Evolutionary conservation across 2,797 vertebrate genomes (phyloP).

Genomic region (Cuculus canorus): DNA sequence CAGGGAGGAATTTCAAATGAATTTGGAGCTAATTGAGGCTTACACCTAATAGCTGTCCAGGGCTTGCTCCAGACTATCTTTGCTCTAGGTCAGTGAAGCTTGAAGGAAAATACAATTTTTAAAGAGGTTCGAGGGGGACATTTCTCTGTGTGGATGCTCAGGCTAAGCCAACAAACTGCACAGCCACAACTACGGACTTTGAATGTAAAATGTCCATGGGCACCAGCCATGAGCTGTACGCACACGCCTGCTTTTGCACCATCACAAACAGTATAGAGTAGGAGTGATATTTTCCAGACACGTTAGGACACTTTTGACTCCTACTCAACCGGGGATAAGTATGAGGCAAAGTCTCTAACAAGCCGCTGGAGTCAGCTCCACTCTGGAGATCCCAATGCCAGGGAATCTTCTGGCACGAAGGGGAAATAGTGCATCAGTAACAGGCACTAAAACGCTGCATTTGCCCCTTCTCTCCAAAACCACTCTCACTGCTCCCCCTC

Average conservation of each 20-base stretch:
- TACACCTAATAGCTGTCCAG: background rate
- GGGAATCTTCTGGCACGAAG: background rate
- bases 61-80: background rate
- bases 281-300: background rate
- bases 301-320: background rate
- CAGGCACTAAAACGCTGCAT: background rate
- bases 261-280: background rate
- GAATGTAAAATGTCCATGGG: background rate
- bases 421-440: background rate
- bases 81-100: background rate
- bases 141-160: background rate
- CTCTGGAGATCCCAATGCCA: background rate
- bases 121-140: background rate
- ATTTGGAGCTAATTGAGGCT: background rate
- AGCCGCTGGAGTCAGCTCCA: background rate
- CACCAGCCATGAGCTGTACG: background rate
- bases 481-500: background rate
- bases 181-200: background rate
- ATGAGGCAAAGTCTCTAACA: background rate
- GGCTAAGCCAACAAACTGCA: background rate
- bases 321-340: background rate
- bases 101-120: constrained; percentile 18
- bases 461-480: background rate
- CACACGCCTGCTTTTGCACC: background rate
- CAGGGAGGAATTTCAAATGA: background rate